Conservation (phyloP, 2,113 vertebrate species). For the Pygoscelis antarcticus region DNA sequence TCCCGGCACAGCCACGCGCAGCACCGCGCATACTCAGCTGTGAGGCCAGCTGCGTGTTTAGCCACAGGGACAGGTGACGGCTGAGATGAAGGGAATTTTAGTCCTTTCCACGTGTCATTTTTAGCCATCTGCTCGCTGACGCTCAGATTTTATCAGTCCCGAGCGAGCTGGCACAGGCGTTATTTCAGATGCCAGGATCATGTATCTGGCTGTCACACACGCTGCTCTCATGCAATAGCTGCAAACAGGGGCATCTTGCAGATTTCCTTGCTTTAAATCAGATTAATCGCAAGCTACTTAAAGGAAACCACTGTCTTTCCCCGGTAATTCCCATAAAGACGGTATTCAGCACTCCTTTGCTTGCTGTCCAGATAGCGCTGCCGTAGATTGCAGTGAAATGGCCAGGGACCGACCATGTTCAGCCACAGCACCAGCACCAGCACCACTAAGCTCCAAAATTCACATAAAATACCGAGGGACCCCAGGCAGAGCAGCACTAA, state of each 20-base stretch:
- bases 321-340: background rate
- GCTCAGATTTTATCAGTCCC: slow-evolving; percentile 5
- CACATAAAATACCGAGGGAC: background rate
- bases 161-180: slow-evolving; percentile 15
- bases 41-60: background rate
- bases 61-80: slow-evolving; percentile 1
- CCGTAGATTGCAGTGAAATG: background rate
- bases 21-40: background rate
- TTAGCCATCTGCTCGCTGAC: slow-evolving; percentile 48
- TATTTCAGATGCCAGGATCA: slow-evolving; percentile 25
- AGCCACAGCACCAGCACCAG: background rate
- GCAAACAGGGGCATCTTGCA: background rate
- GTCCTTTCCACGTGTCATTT: background rate
- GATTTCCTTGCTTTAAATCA: slow-evolving; percentile 9
- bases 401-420: fast-evolving
- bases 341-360: background rate
- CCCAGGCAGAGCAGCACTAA: background rate
- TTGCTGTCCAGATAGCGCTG: background rate
- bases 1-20: background rate
- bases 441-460: background rate
- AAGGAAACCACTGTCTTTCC: slow-evolving; percentile 15
- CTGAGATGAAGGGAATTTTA: background rate
- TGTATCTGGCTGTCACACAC: background rate
- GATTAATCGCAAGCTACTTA: slow-evolving; percentile 45
- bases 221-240: background rate